These are phyloP conservation scores for Halocaridina rubra DNA, from an alignment of 2,888 invertebrate genomes.

Conservation along the genomic window DNA sequence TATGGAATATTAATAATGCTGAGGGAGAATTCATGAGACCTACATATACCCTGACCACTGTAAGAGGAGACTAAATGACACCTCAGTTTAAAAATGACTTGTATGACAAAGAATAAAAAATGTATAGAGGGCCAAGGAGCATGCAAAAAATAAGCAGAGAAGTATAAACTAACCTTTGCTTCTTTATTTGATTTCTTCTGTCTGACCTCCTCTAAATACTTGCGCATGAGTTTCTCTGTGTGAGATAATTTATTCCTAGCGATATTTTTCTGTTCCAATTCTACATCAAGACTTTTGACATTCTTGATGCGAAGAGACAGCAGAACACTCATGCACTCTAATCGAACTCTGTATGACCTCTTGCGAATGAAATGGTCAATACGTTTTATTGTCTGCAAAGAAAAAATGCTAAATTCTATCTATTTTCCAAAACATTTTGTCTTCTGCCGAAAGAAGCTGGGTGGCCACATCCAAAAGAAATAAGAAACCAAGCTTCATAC, in stretches of 20 bases:
- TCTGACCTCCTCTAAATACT: constrained; percentile 16
- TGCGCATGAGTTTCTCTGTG: constrained; percentile 30
- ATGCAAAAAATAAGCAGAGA: background rate
- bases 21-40: no score
- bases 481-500: no score
- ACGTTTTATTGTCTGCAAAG: constrained; percentile 45
- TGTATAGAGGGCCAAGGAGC: no score
- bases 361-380: constrained; percentile 42
- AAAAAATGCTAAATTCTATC: background rate
- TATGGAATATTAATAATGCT: no score
- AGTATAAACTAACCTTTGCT: constrained; percentile 18
- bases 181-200: constrained; percentile 45
- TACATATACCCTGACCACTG: no score
- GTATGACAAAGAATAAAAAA: no score
- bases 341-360: constrained; percentile 42
- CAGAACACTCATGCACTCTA: constrained; percentile 17
- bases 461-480: no score
- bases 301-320: constrained; percentile 34
- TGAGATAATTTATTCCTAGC: constrained; percentile 29
- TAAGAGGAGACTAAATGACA: no score
- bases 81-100: no score
- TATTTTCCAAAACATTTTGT: background rate
- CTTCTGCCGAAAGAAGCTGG: no score
- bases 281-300: constrained; percentile 5
- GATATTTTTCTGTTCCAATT: background rate